Evolutionary conservation across 2,113 vertebrate species (phyloP).

Genomic region (Ivindomyrus marchei): DNA sequence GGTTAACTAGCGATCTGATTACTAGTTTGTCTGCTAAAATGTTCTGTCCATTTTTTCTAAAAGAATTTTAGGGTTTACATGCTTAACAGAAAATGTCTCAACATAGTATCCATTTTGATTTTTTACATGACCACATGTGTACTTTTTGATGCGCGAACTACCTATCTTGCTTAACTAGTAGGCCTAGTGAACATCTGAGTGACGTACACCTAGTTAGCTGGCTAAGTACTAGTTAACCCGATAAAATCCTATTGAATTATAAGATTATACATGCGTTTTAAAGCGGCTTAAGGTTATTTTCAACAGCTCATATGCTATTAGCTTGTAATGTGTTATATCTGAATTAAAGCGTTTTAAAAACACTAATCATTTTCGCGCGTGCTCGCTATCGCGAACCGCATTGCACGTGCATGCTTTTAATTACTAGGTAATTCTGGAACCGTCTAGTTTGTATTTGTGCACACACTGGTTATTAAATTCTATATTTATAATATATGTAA

Average conservation of each 20-base stretch:
- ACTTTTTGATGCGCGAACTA: background rate
- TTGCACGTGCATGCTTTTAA: background rate
- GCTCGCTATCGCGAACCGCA: background rate
- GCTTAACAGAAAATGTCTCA: background rate
- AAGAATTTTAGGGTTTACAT: background rate
- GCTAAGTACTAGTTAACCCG: conserved; percentile 4
- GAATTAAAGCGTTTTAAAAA: background rate
- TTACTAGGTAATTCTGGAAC: background rate
- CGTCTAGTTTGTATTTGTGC: background rate
- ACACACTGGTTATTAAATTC: background rate
- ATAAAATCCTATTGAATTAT: background rate
- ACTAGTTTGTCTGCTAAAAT: conserved; percentile 40
- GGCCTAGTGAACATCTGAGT: conserved; percentile 1
- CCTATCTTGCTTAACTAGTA: background rate
- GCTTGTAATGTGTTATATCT: background rate
- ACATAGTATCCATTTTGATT: background rate
- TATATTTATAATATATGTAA: background rate
- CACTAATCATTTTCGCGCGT: background rate
- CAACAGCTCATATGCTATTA: background rate
- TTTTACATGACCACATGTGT: background rate
- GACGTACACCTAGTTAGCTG: background rate
- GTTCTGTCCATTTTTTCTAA: background rate
- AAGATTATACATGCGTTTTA: background rate
- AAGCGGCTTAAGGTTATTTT: background rate
- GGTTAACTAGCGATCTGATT: conserved; percentile 23